Conservation (phyloP, 2,888 invertebrate species). For the Sepioteuthis lessoniana region DNA sequence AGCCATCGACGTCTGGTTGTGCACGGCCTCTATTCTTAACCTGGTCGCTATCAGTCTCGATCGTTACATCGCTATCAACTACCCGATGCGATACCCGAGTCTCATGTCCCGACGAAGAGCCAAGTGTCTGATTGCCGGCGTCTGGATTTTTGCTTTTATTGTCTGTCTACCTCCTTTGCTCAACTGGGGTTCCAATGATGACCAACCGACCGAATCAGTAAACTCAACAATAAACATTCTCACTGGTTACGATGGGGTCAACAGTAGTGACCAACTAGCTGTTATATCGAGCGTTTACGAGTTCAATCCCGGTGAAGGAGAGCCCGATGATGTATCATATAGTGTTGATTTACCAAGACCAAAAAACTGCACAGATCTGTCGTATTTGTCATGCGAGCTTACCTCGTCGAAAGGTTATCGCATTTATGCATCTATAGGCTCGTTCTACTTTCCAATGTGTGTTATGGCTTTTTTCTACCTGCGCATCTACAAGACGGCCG, state of each 20-base stretch:
- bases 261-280: not conserved
- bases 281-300: not conserved
- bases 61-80: constrained; percentile 93
- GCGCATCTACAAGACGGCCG: constrained; percentile 94
- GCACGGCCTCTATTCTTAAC: constrained; percentile 96
- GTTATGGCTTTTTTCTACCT: constrained; percentile 99
- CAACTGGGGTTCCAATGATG: constrained; percentile 84
- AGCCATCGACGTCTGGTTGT: constrained; percentile 98
- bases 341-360: not conserved
- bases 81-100: constrained; percentile 95
- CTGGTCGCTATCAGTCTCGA: constrained; percentile 94
- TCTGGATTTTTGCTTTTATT: constrained; percentile 96
- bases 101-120: constrained; percentile 88
- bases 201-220: not conserved
- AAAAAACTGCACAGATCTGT: constrained; percentile 47
- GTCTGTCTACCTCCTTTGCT: constrained; percentile 97
- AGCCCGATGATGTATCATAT: not conserved
- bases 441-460: constrained; percentile 97
- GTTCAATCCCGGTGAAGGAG: not conserved
- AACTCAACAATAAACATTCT: constrained; percentile 25
- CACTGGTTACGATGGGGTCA: not conserved
- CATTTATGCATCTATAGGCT: constrained; percentile 96
- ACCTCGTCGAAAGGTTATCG: constrained; percentile 85
- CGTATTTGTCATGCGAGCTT: constrained; percentile 60
- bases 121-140: constrained; percentile 88